Percentiles rank a stretch among this genome's conserved stretches.
Evolutionary conservation across 2,888 invertebrate species (phyloP).

Genomic region (Furcula furcula): DNA sequence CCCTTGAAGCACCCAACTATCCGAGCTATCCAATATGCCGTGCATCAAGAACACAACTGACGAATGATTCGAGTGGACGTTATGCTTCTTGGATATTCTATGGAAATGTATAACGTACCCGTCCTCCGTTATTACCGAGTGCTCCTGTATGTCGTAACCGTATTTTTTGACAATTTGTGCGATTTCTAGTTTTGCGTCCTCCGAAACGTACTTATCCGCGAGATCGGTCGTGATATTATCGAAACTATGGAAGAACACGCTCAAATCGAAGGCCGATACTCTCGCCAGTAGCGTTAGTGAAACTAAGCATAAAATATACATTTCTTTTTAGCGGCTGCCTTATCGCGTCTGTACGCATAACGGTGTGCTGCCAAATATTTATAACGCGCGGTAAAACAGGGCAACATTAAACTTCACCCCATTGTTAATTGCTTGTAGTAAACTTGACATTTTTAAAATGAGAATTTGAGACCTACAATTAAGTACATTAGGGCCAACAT

Average conservation of each 20-base stretch:
- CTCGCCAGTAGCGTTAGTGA: slow-evolving; percentile 14
- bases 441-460: slow-evolving; percentile 13
- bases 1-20: slow-evolving; percentile 73
- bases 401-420: slow-evolving; percentile 18
- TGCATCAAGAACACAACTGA: slow-evolving; percentile 89
- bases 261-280: slow-evolving; percentile 9
- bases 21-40: slow-evolving; percentile 83
- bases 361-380: slow-evolving; percentile 14
- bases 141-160: slow-evolving; percentile 49
- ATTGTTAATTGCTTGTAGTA: slow-evolving; percentile 21
- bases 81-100: slow-evolving; percentile 39
- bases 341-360: slow-evolving; percentile 8
- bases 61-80: no score
- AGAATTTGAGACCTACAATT: slow-evolving; percentile 12
- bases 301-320: slow-evolving; percentile 16
- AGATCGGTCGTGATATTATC: slow-evolving; percentile 6
- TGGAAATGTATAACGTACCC: slow-evolving; percentile 56
- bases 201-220: slow-evolving; percentile 12
- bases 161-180: slow-evolving; percentile 43
- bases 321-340: slow-evolving; percentile 12
- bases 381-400: slow-evolving; percentile 11
- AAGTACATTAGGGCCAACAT: no score
- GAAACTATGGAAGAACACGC: slow-evolving; percentile 17
- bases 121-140: slow-evolving; percentile 53
- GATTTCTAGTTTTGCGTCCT: slow-evolving; percentile 49